phyloP scores from a whole-genome alignment of 1,140 invertebrate genomes.

The Pseudomyrmex dendroicus region DNA sequence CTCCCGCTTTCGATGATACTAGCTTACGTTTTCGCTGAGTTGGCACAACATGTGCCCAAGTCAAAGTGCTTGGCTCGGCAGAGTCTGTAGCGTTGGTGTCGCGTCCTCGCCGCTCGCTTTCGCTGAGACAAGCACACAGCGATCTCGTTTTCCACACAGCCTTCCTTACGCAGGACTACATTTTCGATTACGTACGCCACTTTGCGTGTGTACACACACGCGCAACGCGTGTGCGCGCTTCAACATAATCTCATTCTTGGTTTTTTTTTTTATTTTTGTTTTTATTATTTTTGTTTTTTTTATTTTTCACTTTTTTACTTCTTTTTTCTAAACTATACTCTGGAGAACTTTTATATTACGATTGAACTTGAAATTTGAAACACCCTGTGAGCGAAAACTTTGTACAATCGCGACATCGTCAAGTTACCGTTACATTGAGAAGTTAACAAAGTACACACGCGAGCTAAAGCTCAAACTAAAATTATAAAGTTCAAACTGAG shows the following conservation, averaged over 20 bases:
- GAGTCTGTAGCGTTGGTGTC: conserved; percentile 70
- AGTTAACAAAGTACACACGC: not conserved
- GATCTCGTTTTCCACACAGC: conserved; percentile 82
- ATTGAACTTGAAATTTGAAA: not conserved
- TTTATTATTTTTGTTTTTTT: no score
- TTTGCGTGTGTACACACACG: conserved; percentile 38
- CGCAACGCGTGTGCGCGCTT: not conserved
- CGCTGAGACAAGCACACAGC: conserved; percentile 79
- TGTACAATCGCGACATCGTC: not conserved
- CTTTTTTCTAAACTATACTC: no score
- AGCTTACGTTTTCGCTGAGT: conserved; percentile 83
- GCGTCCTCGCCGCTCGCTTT: conserved; percentile 71
- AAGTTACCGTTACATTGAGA: not conserved
- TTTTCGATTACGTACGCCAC: conserved; percentile 77
- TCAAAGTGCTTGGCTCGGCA: conserved; percentile 84
- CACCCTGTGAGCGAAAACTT: not conserved
- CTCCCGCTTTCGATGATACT: conserved; percentile 80
- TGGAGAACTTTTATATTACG: no score
- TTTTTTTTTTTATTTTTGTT: no score
- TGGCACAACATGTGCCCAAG: conserved; percentile 84
- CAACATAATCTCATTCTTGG: not conserved
- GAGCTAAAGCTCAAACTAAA: not conserved
- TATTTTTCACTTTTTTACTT: no score
- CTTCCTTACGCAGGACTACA: conserved; percentile 74
- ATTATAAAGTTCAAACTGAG: conserved; percentile 9